Evolutionary conservation across 2,888 invertebrate genomes (phyloP).

Genomic region (Clivina fossor): DNA sequence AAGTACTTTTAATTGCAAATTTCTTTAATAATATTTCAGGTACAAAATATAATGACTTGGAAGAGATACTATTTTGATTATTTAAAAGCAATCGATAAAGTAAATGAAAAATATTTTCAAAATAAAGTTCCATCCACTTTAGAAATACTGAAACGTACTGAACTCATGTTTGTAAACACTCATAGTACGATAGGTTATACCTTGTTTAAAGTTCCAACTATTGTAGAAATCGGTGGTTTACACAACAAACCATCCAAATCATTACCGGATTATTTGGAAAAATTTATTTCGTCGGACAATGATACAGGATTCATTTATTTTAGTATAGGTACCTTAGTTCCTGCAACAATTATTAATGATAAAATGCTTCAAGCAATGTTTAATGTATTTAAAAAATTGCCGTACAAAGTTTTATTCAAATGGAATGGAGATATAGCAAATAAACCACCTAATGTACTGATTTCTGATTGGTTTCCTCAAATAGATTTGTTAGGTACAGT

Average conservation of each 20-base stretch:
- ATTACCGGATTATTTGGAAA: constrained; percentile 47
- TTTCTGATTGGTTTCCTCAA: constrained; percentile 29
- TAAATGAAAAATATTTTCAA: constrained; percentile 16
- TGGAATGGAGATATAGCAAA: constrained; percentile 46
- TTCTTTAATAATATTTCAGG: constrained; percentile 2
- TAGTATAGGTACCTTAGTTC: constrained; percentile 55
- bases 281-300: constrained; percentile 50
- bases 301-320: constrained; percentile 55
- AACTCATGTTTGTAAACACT: constrained; percentile 23
- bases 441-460: constrained; percentile 19
- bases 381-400: constrained; percentile 51
- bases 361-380: too few relatives aligned
- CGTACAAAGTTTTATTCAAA: constrained; percentile 55
- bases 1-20: too few relatives aligned
- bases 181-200: constrained; percentile 25
- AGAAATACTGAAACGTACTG: constrained; percentile 11
- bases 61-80: constrained; percentile 6
- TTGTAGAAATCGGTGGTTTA: constrained; percentile 27
- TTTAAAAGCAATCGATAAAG: constrained; percentile 10
- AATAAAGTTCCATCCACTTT: constrained; percentile 13
- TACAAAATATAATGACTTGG: too few relatives aligned
- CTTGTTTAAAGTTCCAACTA: constrained; percentile 16
- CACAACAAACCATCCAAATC: constrained; percentile 20
- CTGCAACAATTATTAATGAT: constrained; percentile 54
- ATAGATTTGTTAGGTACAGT: constrained; percentile 28